Evolutionary conservation across 2,113 vertebrate genomes (phyloP).

Genomic region (Elgaria multicarinata): DNA sequence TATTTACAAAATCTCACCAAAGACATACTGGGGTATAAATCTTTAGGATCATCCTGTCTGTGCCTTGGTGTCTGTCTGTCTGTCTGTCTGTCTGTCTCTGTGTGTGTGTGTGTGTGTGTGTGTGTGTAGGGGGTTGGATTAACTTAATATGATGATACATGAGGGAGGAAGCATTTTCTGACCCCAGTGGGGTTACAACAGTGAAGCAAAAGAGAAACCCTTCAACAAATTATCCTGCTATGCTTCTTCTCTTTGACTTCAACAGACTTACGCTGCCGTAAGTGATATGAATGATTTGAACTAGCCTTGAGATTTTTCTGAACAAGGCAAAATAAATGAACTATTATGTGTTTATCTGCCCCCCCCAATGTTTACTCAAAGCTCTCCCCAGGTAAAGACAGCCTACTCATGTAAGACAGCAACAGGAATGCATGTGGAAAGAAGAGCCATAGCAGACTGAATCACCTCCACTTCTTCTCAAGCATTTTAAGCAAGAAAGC

Average conservation of each 20-base stretch:
- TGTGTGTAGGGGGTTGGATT: not conserved
- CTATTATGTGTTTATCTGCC: not conserved
- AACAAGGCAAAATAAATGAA: not conserved
- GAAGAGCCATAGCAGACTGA: slow-evolving; percentile 24
- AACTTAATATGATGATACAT: not conserved
- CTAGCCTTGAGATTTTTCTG: too few relatives aligned
- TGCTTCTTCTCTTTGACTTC: not conserved
- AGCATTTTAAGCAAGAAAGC: slow-evolving; percentile 30
- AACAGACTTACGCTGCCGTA: not conserved
- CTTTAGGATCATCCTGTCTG: too few relatives aligned
- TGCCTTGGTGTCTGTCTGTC: too few relatives aligned
- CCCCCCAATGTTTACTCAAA: slow-evolving; percentile 24
- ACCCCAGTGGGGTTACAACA: not conserved
- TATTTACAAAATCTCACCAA: not conserved
- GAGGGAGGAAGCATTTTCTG: not conserved
- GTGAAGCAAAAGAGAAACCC: not conserved
- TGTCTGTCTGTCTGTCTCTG: too few relatives aligned
- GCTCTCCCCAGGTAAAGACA: slow-evolving; percentile 38
- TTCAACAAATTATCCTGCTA: not conserved
- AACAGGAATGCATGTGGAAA: slow-evolving; percentile 24
- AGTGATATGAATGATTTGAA: not conserved
- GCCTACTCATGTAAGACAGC: not conserved
- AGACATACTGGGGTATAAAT: not conserved
- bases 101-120: too few relatives aligned
- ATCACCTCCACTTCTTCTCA: slow-evolving; percentile 39